phyloP scores from a whole-genome alignment of 92 coral and sea anemone species.

The Zoanthus sociatus region DNA sequence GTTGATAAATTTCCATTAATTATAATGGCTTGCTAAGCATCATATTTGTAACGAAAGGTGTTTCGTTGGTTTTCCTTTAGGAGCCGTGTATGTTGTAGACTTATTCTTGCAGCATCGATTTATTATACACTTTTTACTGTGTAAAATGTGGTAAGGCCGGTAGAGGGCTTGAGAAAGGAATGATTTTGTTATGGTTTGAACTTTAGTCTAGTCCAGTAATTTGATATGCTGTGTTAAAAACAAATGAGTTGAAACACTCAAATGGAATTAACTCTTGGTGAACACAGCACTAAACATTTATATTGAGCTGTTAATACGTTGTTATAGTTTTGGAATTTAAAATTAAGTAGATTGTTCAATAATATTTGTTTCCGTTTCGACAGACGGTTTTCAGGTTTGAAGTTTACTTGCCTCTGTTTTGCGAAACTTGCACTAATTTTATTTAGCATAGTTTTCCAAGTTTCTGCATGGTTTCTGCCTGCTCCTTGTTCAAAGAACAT shows the following conservation, averaged over 20 bases:
- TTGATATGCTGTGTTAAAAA: conserved; percentile 53
- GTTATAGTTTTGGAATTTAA: conserved; percentile 34
- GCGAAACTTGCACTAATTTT: conserved; percentile 18
- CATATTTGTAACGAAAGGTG: conserved; percentile 19
- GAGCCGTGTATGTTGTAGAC: conserved; percentile 57
- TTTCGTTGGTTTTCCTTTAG: conserved; percentile 1
- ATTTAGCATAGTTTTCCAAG: conserved; percentile 24
- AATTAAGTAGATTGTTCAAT: neutral
- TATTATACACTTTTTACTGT: conserved; percentile 80
- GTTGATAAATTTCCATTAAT: conserved; percentile 85
- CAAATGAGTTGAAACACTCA: conserved; percentile 9
- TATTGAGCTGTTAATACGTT: conserved; percentile 23
- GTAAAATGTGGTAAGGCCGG: conserved; percentile 92
- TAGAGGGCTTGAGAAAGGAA: conserved; percentile 60
- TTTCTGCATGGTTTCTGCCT: conserved; percentile 22
- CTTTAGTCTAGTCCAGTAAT: conserved; percentile 57
- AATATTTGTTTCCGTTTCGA: conserved; percentile 10
- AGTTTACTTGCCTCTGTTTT: neutral
- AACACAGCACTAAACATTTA: conserved; percentile 17
- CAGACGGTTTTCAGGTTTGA: neutral
- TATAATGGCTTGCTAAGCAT: conserved; percentile 53
- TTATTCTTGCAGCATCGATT: conserved; percentile 55
- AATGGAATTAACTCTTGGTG: conserved; percentile 22
- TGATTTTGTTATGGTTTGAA: conserved; percentile 44
- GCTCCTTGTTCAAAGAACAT: neutral